Evolutionary conservation across 2,797 vertebrate genomes (phyloP).

Genomic region (Phrynocephalus vlangalii): DNA sequence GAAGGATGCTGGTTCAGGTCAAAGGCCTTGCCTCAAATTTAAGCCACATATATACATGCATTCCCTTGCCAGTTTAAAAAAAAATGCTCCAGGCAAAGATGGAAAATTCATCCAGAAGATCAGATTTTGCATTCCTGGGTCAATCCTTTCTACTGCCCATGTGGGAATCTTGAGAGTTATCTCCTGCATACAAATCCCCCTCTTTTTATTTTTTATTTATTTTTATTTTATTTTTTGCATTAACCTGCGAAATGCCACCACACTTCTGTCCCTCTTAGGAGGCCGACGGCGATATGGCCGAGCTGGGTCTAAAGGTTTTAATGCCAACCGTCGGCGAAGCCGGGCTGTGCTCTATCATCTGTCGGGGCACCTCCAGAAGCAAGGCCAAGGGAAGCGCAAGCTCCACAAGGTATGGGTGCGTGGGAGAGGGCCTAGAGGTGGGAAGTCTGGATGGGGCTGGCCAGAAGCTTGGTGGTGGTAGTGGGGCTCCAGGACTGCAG

Average conservation of each 20-base stretch:
- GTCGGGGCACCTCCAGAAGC: constrained; percentile 78
- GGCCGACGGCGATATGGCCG: constrained; percentile 69
- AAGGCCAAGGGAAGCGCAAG: constrained; percentile 75
- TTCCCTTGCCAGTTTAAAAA: background rate
- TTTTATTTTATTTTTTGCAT: background rate
- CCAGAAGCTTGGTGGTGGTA: background rate
- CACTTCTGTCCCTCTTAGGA: constrained; percentile 55
- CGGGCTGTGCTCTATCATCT: constrained; percentile 78
- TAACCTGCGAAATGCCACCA: background rate
- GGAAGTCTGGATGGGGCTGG: background rate
- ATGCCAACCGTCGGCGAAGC: constrained; percentile 76
- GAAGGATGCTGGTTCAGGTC: background rate
- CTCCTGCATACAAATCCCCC: background rate
- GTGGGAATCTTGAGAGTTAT: background rate
- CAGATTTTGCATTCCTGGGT: background rate
- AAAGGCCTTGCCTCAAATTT: background rate
- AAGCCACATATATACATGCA: background rate
- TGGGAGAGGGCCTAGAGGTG: too few species aligned
- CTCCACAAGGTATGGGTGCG: constrained; percentile 71
- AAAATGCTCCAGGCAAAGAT: background rate
- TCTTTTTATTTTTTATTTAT: too few species aligned
- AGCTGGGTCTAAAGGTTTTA: constrained; percentile 70
- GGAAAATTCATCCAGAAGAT: background rate
- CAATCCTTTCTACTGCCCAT: background rate
- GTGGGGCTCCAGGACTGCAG: background rate